Base-by-base conservation (phyloP, 2,113 vertebrate species). In the Plectropomus leopardus region DNA sequence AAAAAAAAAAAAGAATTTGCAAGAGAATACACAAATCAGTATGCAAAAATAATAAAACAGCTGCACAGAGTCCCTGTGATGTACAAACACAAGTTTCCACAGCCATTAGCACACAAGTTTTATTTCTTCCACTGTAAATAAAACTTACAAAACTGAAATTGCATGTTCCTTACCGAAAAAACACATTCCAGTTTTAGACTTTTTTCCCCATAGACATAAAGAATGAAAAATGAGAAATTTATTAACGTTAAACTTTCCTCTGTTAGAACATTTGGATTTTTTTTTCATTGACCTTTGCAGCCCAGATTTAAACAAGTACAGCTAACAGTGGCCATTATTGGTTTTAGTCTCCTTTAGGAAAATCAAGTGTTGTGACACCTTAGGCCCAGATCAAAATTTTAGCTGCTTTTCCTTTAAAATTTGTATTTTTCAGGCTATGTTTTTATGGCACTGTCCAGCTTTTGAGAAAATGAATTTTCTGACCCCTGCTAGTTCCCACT, bases 401-500 rank as follows among this genome's bases (percentile, higher is more conserved):
- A 36, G 19, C 17, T 4, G 0, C 30, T 28, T 59, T 19, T 32
- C 14, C 3, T 32, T 17, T 4, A 28, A n/a, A n/a, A n/a, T n/a
- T n/a, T n/a, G n/a, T n/a, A n/a, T n/a, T n/a, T n/a, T n/a, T n/a
- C n/a, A n/a, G n/a, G n/a, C n/a, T n/a, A n/a, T n/a, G n/a, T 91
- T 87, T 88, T 85, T 24, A 74, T 82, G 70, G 86, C 67, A 77
- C 67, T 88, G 76, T 86, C 87, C 90, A 85, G 68, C 87, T 89
- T 76, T 78, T 65, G 85, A 93, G 36, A 11, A 32, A 36, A 36
- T 36, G 0, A 80, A 83, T 68, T 36, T 61, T 73, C 86, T 92
- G 86, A 86, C 76, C 85, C 85, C 59, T 67, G 70, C 86, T 92
- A 87, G 78, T 80, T 87, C 83, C 91, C 88, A 82, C 30, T 78